These are phyloP conservation scores for Pheosia gnoma DNA, from an alignment of 2,888 invertebrate species.

Conservation along the genomic window DNA sequence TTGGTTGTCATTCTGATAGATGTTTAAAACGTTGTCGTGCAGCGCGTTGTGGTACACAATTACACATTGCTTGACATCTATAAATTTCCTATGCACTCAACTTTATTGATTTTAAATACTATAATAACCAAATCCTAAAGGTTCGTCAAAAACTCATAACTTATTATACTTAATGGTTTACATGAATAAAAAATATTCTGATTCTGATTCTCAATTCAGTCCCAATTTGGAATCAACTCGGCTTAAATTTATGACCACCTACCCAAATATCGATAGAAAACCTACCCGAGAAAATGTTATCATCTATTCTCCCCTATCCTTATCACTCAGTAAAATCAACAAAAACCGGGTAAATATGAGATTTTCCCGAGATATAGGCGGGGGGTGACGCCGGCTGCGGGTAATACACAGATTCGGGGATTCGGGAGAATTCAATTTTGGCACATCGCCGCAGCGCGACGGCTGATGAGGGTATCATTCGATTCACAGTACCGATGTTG, in stretches of 20 bases:
- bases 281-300: neutral
- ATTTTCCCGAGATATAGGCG: conserved; percentile 61
- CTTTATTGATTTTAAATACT: too few species aligned
- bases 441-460: conserved; percentile 44
- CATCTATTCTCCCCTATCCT: conserved; percentile 6
- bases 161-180: too few species aligned
- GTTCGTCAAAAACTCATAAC: too few species aligned
- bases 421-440: conserved; percentile 63
- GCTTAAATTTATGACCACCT: neutral
- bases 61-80: too few species aligned
- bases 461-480: conserved; percentile 37
- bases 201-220: too few species aligned
- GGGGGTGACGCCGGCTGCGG: conserved; percentile 51
- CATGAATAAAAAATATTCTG: too few species aligned
- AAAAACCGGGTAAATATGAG: conserved; percentile 55
- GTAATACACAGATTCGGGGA: conserved; percentile 51
- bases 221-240: too few species aligned
- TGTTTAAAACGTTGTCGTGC: neutral
- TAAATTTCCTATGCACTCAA: too few species aligned
- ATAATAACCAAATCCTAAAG: too few species aligned
- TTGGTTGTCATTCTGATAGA: neutral
- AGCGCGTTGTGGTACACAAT: too few species aligned
- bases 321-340: conserved; percentile 16
- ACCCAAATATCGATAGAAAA: neutral
- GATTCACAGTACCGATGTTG: neutral